Percentiles rank a stretch among this genome's conserved stretches.
Conservation (phyloP, 2,113 vertebrate species). For the Nanger granti region DNA sequence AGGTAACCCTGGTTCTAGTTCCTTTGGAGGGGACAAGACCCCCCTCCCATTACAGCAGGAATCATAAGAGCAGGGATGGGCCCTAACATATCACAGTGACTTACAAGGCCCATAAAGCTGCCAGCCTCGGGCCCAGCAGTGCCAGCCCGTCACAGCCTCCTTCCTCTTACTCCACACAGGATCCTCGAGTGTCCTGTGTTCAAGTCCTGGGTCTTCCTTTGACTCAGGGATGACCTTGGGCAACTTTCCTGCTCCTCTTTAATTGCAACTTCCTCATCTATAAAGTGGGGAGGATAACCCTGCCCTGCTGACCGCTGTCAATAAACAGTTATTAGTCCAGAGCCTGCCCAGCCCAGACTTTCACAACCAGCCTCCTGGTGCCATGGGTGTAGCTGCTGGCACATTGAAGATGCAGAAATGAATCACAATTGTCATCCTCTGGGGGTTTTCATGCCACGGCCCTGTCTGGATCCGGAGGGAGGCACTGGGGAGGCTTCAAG, state of each 20-base stretch:
- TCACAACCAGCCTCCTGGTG: not conserved
- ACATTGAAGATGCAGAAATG: not conserved
- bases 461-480: not conserved
- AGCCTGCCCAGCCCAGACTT: not conserved
- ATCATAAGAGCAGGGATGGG: not conserved
- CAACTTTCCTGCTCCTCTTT: not conserved
- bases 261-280: constrained; percentile 49
- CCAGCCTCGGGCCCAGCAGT: not conserved
- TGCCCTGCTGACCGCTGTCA: not conserved
- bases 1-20: not conserved
- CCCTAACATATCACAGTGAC: not conserved
- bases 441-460: not conserved
- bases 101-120: constrained; percentile 14
- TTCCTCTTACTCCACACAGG: not conserved
- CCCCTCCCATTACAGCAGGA: not conserved
- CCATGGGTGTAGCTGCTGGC: not conserved
- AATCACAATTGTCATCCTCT: not conserved
- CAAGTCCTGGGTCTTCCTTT: constrained; percentile 22
- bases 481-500: not conserved
- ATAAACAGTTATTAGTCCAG: constrained; percentile 1
- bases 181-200: not conserved
- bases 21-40: not conserved
- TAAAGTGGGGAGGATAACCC: not conserved
- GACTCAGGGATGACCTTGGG: constrained; percentile 46
- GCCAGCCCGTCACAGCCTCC: not conserved